phyloP scores from a whole-genome alignment of 2,113 vertebrate genomes.

The Tychaedon coryphoeus region DNA sequence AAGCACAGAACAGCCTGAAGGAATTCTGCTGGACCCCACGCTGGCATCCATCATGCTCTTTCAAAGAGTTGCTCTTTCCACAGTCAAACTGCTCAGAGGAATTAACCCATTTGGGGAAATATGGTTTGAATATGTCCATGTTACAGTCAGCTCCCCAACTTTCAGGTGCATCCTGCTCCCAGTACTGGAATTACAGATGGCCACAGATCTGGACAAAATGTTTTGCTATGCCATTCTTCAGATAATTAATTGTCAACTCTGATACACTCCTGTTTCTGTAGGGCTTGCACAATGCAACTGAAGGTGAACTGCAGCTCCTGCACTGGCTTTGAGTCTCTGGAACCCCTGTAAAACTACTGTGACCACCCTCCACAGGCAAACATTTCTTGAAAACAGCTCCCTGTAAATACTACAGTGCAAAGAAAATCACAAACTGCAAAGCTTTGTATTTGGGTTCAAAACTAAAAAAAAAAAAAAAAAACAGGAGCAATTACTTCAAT shows the following conservation, averaged over 20 bases:
- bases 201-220: background rate
- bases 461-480: background rate
- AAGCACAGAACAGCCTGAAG: background rate
- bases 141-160: background rate
- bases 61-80: background rate
- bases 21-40: background rate
- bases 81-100: background rate
- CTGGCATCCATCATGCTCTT: background rate
- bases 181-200: background rate
- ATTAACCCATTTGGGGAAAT: background rate
- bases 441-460: background rate
- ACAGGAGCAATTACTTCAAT: background rate
- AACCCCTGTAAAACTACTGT: background rate
- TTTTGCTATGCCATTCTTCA: background rate
- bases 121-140: fast-evolving
- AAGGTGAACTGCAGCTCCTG: background rate
- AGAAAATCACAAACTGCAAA: background rate
- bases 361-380: background rate
- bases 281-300: background rate
- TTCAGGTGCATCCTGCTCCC: background rate
- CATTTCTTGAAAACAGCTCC: background rate
- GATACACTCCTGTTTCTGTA: background rate
- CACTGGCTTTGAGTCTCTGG: background rate
- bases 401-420: background rate
- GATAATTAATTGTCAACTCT: background rate